phyloP scores from a whole-genome alignment of 2,113 vertebrate genomes.

The Leptobrachium leishanense region DNA sequence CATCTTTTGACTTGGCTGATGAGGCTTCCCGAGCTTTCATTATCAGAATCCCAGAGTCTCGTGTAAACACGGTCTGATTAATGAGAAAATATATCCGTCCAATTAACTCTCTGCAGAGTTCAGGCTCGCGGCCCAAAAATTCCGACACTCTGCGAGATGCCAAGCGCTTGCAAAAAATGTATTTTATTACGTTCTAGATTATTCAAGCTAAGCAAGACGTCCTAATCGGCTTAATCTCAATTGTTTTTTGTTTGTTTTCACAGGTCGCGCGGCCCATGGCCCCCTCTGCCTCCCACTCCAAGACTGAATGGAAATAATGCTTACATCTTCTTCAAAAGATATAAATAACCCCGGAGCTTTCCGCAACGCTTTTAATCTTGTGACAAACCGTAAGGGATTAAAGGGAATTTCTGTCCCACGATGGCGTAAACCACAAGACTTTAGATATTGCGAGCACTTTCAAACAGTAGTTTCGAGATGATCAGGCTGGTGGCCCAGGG shows the following conservation, averaged over 20 bases:
- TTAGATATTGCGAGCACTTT: neutral
- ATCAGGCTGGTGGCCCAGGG: neutral
- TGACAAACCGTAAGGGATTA: conserved; percentile 4
- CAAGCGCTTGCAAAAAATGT: no score
- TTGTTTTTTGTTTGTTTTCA: neutral
- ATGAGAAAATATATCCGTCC: no score
- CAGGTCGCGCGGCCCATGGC: neutral
- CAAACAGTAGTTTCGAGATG: neutral
- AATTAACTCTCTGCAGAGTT: no score
- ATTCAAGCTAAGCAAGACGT: no score
- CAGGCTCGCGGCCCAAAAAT: no score
- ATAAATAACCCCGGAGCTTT: conserved; percentile 5
- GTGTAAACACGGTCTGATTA: no score
- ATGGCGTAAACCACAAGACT: conserved; percentile 14
- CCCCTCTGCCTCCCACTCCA: neutral
- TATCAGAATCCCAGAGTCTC: no score
- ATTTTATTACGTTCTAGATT: no score
- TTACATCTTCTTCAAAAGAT: neutral
- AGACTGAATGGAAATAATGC: conserved; percentile 1
- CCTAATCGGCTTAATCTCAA: neutral
- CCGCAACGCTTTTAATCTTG: neutral
- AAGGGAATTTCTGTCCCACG: conserved; percentile 5
- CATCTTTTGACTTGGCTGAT: no score
- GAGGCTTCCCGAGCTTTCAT: no score
- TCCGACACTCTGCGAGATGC: no score